phyloP scores from a whole-genome alignment of 1,140 invertebrate genomes.

The Drosophila littoralis region DNA sequence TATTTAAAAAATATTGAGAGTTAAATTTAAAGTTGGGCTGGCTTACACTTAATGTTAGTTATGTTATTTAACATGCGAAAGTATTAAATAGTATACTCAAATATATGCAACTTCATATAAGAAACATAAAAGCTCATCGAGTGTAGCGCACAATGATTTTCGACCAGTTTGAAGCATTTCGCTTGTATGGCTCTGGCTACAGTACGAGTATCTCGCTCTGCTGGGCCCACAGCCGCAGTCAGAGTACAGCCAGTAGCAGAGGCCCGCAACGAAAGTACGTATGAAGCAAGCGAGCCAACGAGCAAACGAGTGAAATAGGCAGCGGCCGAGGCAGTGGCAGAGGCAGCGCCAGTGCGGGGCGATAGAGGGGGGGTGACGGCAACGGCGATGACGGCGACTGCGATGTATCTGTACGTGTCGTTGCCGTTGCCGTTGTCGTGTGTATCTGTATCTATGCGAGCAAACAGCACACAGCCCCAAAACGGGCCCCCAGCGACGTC shows the following conservation, averaged over 20 bases:
- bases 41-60: too few relatives aligned
- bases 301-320: slow-evolving; percentile 54
- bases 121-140: slow-evolving; percentile 3
- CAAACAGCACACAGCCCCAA: slow-evolving; percentile 40
- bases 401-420: slow-evolving; percentile 38
- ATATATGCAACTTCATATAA: not conserved
- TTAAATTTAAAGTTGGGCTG: too few relatives aligned
- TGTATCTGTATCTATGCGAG: slow-evolving; percentile 53
- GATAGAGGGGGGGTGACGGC: too few relatives aligned
- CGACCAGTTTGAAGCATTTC: slow-evolving; percentile 43
- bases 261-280: slow-evolving; percentile 56
- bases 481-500: slow-evolving; percentile 39
- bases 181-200: slow-evolving; percentile 25
- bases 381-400: slow-evolving; percentile 36
- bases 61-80: too few relatives aligned
- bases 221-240: slow-evolving; percentile 57
- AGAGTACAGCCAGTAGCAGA: slow-evolving; percentile 67
- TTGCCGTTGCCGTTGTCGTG: slow-evolving; percentile 16
- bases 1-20: too few relatives aligned
- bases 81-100: too few relatives aligned
- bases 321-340: too few relatives aligned
- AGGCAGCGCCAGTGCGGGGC: too few relatives aligned
- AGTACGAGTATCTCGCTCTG: slow-evolving; percentile 69
- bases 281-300: slow-evolving; percentile 54
- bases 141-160: slow-evolving; percentile 38